Base-by-base conservation (phyloP, 2,113 vertebrate genomes). In the Athene cunicularia region DNA sequence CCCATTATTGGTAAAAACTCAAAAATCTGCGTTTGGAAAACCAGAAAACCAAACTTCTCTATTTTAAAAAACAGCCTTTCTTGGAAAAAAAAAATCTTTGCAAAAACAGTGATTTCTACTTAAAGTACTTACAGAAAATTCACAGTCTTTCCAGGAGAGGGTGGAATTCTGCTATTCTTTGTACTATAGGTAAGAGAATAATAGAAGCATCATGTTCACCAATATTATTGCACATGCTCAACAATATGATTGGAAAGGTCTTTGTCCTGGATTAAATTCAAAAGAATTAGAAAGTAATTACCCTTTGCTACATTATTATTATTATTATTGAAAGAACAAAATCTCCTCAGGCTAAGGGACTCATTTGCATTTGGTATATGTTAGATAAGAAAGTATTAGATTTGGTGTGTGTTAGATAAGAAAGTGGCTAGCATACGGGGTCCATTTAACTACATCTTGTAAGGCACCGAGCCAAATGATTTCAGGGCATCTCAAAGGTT, bases 111-210 rank as follows among this genome's bases (percentile, higher is more conserved):
- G 52, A 66, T 80, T 89, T 94, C 53, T 76, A 18, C 35, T 73
- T 50, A 3, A 86, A 59, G 47, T 21, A 37, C 32, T 63, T 23
- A 5, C 20, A 77, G 56, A 82, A 93, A 87, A 91, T 96, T 85
- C 93, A 90, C 93, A 39, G 3, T 74, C 95, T 95, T 96, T 95
- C 97, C 95, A 97, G 95, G 71, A 96, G 95, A 95, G 94, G 96
- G 97, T 96, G 71, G 89, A 96, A 91, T 93, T 95, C 85, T 90
- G 84, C 95, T 87, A n/a, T 88, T 95, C 66, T 93, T 95, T 49
- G 58, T 37, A 15, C 59, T 56, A 49, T 28, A 66, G 14, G 20
- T 66, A 92, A 87, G 49, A 3, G 24, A 86, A 79, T 74, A 71
- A 85, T 20, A 62, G 56, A 74, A 80, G 37, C 45, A 43, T n/a